A percentile compares a stretch with the other conserved stretches of the same genome.
These are phyloP conservation scores for Gortyna flavago DNA, from an alignment of 2,888 invertebrate genomes.

Conservation along the genomic window DNA sequence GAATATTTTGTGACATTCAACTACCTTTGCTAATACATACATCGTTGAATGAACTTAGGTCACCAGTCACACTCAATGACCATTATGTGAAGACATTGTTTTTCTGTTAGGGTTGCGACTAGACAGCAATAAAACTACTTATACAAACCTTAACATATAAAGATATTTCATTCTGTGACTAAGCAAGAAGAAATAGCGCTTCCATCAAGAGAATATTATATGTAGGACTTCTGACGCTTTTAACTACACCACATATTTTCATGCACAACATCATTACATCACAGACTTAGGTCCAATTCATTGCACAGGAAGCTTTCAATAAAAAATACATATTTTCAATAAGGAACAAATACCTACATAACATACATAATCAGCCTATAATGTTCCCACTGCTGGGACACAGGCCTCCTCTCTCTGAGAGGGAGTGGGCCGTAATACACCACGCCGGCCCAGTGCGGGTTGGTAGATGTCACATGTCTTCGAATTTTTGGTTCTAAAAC, in stretches of 20 bases:
- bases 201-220: neutral
- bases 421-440: too few relatives aligned
- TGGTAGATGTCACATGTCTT: too few relatives aligned
- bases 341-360: too few relatives aligned
- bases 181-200: neutral
- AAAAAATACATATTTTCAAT: neutral
- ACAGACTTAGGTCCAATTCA: too few relatives aligned
- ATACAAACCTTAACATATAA: conserved; percentile 2
- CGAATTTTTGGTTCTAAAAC: too few relatives aligned
- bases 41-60: conserved; percentile 22
- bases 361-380: too few relatives aligned
- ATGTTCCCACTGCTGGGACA: too few relatives aligned
- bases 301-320: too few relatives aligned
- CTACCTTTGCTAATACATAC: neutral
- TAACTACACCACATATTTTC: neutral
- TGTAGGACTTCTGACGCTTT: neutral
- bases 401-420: too few relatives aligned
- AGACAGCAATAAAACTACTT: conserved; percentile 1
- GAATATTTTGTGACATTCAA: neutral
- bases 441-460: too few relatives aligned
- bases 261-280: neutral
- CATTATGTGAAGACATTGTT: conserved; percentile 15
- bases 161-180: neutral
- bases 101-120: neutral
- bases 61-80: conserved; percentile 22